Percentiles rank a stretch among this genome's conserved stretches.
Conservation (phyloP, 2,113 vertebrate species). For the Isurus oxyrinchus region DNA sequence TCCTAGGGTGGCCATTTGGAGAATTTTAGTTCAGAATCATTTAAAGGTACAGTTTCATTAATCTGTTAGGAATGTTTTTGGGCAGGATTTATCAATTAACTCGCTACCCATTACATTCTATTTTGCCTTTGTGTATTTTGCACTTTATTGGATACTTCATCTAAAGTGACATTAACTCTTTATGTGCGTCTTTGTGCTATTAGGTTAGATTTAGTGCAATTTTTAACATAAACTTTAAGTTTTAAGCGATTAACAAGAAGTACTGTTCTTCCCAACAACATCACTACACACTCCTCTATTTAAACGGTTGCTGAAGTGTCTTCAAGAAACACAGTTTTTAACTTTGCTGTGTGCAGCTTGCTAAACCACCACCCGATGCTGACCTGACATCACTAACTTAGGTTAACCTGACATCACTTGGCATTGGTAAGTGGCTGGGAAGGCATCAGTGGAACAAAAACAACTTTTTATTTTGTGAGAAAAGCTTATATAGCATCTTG, state of each 20-base stretch:
- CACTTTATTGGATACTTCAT: background rate
- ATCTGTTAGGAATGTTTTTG: background rate
- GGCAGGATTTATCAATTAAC: background rate
- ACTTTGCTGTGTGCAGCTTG: background rate
- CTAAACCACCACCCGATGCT: background rate
- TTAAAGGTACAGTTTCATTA: background rate
- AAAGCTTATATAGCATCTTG: background rate
- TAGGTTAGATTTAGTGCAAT: background rate
- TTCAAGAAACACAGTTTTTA: background rate
- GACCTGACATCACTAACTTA: background rate
- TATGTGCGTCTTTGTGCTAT: background rate
- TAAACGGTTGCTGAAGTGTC: background rate
- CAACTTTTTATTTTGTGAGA: background rate
- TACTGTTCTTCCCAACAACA: background rate
- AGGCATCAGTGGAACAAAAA: no score
- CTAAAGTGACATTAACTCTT: background rate
- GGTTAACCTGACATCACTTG: no score
- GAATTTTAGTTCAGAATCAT: background rate
- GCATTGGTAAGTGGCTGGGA: no score
- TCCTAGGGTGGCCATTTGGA: background rate
- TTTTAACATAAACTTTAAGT: background rate
- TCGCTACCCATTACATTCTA: background rate
- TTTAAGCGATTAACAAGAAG: background rate
- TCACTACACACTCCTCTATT: background rate
- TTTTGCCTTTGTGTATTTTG: background rate